Conservation (phyloP, 1,140 invertebrate species). For the Cotesia chilonis region DNA sequence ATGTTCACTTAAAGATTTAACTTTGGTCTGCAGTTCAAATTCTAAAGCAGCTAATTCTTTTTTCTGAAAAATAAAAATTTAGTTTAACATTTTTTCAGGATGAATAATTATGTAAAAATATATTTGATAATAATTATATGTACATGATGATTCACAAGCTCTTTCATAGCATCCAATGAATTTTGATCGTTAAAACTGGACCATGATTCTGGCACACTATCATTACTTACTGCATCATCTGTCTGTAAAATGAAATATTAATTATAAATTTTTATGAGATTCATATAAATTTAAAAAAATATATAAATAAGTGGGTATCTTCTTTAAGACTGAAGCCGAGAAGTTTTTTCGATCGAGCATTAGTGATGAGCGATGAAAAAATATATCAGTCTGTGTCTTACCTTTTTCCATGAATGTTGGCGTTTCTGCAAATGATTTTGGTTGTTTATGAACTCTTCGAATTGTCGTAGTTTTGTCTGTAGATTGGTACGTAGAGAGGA, state of each 20-base stretch:
- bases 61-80: slow-evolving; percentile 50
- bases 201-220: slow-evolving; percentile 61
- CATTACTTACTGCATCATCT: slow-evolving; percentile 55
- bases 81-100: slow-evolving; percentile 20
- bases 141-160: slow-evolving; percentile 73
- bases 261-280: slow-evolving; percentile 27
- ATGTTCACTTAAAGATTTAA: slow-evolving; percentile 70
- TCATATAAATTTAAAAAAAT: neutral
- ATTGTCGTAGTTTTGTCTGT: slow-evolving; percentile 63
- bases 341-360: neutral
- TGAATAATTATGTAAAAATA: slow-evolving; percentile 15
- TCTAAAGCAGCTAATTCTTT: slow-evolving; percentile 74
- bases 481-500: slow-evolving; percentile 64
- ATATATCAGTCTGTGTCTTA: slow-evolving; percentile 49
- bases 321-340: neutral
- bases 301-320: neutral
- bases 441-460: slow-evolving; percentile 61
- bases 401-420: slow-evolving; percentile 56
- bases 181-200: slow-evolving; percentile 65
- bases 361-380: slow-evolving; percentile 28
- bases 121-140: slow-evolving; percentile 49
- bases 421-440: slow-evolving; percentile 55
- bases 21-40: slow-evolving; percentile 70
- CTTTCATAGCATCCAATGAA: slow-evolving; percentile 67
- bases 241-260: slow-evolving; percentile 54